Evolutionary conservation across 2,888 invertebrate genomes (phyloP).

Genomic region (Cantharis flavilabris): DNA sequence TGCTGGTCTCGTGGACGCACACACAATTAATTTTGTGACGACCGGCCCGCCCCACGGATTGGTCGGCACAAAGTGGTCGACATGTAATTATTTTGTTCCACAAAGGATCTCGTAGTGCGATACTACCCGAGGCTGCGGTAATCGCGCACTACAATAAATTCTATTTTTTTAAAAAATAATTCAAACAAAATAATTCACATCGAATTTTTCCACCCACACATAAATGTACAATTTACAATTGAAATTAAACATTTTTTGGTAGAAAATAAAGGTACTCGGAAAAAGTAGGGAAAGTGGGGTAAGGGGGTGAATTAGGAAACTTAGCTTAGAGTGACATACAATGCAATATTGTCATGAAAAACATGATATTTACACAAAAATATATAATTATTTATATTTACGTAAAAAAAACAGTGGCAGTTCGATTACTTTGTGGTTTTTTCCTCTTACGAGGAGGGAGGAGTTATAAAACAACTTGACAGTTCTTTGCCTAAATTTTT

Average conservation of each 20-base stretch:
- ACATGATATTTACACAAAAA: slow-evolving; percentile 17
- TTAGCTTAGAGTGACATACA: neutral
- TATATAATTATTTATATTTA: neutral
- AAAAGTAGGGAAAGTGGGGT: neutral
- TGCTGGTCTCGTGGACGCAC: neutral
- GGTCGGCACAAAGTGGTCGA: neutral
- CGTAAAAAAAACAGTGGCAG: neutral
- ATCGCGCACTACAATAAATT: neutral
- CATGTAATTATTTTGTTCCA: neutral
- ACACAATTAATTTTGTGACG: neutral
- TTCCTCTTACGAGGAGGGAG: neutral
- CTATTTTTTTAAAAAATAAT: neutral
- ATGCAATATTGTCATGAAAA: slow-evolving; percentile 20
- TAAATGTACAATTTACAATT: neutral
- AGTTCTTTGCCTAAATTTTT: neutral
- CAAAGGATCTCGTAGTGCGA: neutral
- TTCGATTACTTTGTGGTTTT: neutral
- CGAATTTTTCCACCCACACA: neutral
- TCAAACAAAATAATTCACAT: neutral
- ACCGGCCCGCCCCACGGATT: neutral
- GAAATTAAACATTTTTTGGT: neutral
- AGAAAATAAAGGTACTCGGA: neutral
- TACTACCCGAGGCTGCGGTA: neutral
- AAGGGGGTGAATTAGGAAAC: neutral
- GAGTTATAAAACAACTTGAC: neutral